phyloP scores from a whole-genome alignment of 2,113 vertebrate genomes.

The Tonatia bakeri region DNA sequence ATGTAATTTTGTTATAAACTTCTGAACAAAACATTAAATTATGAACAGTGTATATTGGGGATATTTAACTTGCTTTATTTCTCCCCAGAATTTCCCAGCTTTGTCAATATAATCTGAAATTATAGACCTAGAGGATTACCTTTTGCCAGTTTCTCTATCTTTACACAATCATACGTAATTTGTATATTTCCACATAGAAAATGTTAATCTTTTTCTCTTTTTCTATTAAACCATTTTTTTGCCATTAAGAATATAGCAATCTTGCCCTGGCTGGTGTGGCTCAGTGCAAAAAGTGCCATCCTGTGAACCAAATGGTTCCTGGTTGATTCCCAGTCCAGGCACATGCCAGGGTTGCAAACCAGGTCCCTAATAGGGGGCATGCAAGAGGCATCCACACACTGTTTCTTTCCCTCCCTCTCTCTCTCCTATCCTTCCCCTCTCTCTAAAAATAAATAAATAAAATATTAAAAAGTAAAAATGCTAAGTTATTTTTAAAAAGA shows the following conservation, averaged over 20 bases:
- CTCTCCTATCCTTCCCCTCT: no score
- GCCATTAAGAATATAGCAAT: neutral
- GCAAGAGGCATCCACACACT: no score
- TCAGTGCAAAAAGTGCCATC: no score
- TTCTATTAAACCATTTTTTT: neutral
- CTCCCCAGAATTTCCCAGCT: neutral
- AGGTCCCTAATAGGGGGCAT: no score
- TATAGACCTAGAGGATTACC: neutral
- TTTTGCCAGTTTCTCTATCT: neutral
- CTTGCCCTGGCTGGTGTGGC: no score
- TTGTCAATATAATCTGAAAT: neutral
- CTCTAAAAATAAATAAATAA: no score
- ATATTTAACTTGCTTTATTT: neutral
- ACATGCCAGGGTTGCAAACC: no score
- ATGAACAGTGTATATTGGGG: neutral
- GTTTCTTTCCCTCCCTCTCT: no score
- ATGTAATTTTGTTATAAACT: neutral
- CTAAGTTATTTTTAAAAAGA: no score
- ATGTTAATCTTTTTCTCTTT: neutral
- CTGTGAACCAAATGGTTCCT: no score
- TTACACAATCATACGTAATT: neutral
- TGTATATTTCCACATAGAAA: neutral
- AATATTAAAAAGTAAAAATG: no score
- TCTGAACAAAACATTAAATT: neutral
- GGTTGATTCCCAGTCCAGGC: no score